Conservation (phyloP, 2,113 vertebrate genomes). For the Seriola aureovittata region DNA sequence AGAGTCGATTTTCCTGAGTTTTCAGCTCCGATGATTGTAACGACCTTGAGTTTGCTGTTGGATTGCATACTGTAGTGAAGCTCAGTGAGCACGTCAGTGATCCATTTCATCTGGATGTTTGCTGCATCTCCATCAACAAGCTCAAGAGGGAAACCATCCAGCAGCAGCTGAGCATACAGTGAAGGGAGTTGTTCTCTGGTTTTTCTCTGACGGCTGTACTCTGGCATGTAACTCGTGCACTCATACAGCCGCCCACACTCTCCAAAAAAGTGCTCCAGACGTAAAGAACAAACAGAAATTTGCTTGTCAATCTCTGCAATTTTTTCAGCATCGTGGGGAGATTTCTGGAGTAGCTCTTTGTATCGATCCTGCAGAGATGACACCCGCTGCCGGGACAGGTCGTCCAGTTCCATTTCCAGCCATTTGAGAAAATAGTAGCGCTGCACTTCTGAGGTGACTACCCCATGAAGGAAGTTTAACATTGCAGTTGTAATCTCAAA, state of each 20-base stretch:
- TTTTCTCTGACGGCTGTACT: neutral
- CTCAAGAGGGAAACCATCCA: constrained; percentile 71
- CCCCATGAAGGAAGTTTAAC: constrained; percentile 17
- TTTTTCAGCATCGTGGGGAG: neutral
- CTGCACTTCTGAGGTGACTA: constrained; percentile 20
- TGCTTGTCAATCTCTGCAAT: constrained; percentile 49
- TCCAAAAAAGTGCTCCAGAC: constrained; percentile 68
- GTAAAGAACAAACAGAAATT: constrained; percentile 59
- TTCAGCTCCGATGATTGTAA: constrained; percentile 66
- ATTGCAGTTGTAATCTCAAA: constrained; percentile 19
- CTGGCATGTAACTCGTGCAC: constrained; percentile 23
- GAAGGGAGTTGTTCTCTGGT: constrained; percentile 29
- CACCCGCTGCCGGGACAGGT: constrained; percentile 21
- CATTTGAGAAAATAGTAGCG: constrained; percentile 63
- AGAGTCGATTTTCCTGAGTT: constrained; percentile 82
- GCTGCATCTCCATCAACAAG: constrained; percentile 70
- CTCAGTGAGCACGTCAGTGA: constrained; percentile 48
- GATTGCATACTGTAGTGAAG: constrained; percentile 41
- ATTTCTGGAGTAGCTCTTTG: neutral
- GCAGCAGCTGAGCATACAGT: constrained; percentile 60
- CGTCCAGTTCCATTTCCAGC: constrained; percentile 66
- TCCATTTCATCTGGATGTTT: constrained; percentile 69
- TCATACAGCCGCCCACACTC: constrained; percentile 69
- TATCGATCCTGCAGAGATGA: constrained; percentile 41
- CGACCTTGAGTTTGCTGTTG: constrained; percentile 53